A percentile compares a stretch with the other conserved stretches of the same genome.
These are phyloP conservation scores for Simalia tracyae DNA, from an alignment of 2,797 vertebrate species.

Conservation along the genomic window DNA sequence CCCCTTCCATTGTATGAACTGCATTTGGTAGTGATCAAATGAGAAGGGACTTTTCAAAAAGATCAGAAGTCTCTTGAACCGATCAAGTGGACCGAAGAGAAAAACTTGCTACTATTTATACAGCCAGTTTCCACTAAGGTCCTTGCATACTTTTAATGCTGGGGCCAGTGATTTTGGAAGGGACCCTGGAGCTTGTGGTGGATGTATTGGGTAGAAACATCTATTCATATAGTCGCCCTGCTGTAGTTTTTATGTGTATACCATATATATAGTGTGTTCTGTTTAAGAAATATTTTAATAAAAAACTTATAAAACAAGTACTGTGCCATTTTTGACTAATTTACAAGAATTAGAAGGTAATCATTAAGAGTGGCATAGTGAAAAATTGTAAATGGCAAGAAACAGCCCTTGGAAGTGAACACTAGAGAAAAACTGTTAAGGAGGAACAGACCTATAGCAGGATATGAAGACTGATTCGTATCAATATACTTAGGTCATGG, in stretches of 20 bases:
- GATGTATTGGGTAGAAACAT: background rate
- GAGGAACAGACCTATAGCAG: background rate
- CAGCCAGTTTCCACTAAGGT: background rate
- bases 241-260: background rate
- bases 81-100: background rate
- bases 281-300: slow-evolving; percentile 40
- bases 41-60: background rate
- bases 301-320: background rate
- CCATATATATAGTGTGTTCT: slow-evolving; percentile 15
- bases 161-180: background rate
- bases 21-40: background rate
- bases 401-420: background rate
- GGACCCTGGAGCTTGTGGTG: background rate
- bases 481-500: background rate
- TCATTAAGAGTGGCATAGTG: too few relatives aligned
- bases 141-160: background rate
- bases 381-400: background rate
- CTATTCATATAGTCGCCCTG: background rate
- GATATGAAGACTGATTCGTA: background rate
- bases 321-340: background rate
- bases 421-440: background rate
- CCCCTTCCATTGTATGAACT: background rate
- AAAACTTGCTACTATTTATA: background rate
- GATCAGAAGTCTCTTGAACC: background rate
- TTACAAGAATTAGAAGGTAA: background rate